phyloP scores from a whole-genome alignment of 2,888 invertebrate genomes.

The Cyrtodaria siliqua region DNA sequence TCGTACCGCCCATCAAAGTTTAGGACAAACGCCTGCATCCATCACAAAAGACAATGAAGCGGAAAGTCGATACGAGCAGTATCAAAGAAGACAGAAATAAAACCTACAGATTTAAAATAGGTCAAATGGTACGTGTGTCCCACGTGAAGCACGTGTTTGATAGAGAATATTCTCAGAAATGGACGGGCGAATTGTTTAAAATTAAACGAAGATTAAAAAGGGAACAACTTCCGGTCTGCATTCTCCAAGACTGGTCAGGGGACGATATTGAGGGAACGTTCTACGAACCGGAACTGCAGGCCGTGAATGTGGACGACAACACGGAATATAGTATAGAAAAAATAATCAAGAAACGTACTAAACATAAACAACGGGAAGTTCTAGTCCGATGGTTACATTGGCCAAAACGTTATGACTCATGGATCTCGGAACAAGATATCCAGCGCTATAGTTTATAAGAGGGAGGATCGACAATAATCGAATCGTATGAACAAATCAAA shows the following conservation, averaged over 20 bases:
- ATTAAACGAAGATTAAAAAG: background rate
- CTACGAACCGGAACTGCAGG: constrained; percentile 13
- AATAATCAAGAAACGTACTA: constrained; percentile 4
- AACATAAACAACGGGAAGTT: constrained; percentile 11
- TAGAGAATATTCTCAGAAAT: constrained; percentile 9
- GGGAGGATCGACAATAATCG: too few species aligned
- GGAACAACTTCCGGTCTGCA: background rate
- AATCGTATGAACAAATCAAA: too few species aligned
- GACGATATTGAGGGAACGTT: constrained; percentile 23
- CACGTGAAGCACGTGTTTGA: too few species aligned
- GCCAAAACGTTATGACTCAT: constrained; percentile 12
- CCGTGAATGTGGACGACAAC: constrained; percentile 1
- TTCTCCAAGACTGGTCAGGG: background rate
- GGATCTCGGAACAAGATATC: constrained; percentile 11
- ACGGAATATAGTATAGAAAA: constrained; percentile 11
- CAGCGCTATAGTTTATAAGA: too few species aligned
- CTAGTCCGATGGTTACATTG: constrained; percentile 18
- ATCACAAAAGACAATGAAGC: constrained; percentile 2
- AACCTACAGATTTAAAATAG: background rate
- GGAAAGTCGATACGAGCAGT: background rate
- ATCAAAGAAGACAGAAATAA: background rate
- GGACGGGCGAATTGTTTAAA: background rate
- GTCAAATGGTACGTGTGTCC: constrained; percentile 4
- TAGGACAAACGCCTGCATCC: background rate
- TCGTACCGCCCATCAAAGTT: background rate